Percentiles rank a stretch among this genome's conserved stretches.
phyloP scores from a whole-genome alignment of 2,113 vertebrate species.

The Fregetta grallaria region DNA sequence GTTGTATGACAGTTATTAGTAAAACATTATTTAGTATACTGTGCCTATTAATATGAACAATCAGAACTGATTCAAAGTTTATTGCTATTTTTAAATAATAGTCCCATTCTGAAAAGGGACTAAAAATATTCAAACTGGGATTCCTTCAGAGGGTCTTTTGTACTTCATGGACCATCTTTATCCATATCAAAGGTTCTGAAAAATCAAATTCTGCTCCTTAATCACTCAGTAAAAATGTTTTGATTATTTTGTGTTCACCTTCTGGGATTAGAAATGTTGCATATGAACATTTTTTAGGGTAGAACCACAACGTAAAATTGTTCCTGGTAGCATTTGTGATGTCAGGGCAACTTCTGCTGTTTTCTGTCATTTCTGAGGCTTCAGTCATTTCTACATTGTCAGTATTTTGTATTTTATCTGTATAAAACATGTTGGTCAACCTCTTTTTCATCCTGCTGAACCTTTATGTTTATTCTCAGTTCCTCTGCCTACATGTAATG shows the following conservation, averaged over 20 bases:
- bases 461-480: not conserved
- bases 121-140: not conserved
- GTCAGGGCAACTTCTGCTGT: not conserved
- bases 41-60: not conserved
- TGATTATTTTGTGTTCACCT: not conserved
- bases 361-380: not conserved
- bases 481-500: not conserved
- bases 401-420: not conserved
- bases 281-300: not conserved
- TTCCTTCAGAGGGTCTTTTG: not conserved
- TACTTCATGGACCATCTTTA: not conserved
- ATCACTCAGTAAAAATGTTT: not conserved
- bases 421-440: not conserved
- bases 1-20: not conserved
- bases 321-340: not conserved
- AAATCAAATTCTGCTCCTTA: not conserved
- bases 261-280: not conserved
- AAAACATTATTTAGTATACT: not conserved
- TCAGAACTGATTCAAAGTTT: not conserved
- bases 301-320: not conserved
- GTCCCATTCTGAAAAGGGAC: not conserved
- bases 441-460: not conserved
- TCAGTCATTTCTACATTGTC: not conserved
- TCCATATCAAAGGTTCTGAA: not conserved
- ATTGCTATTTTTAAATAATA: not conserved